These are phyloP conservation scores for Typhlichthys eigenmanni DNA, from an alignment of 2,797 vertebrate species.

Conservation along the genomic window DNA sequence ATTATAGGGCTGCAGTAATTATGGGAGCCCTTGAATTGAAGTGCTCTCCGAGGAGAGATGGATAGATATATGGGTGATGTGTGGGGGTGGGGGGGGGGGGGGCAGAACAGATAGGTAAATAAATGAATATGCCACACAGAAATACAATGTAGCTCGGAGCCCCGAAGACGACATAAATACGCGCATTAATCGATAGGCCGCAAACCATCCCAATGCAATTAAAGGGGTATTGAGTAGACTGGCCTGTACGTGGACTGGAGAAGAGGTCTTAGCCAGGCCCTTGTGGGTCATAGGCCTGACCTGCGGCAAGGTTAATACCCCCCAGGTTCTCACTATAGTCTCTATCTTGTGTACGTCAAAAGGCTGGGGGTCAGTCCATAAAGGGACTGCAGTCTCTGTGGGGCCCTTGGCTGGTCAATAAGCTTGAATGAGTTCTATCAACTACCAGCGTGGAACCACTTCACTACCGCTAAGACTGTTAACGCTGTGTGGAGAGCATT, in stretches of 20 bases:
- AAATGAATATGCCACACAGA: conserved; percentile 82
- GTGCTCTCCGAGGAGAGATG: conserved; percentile 77
- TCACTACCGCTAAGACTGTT: conserved; percentile 36
- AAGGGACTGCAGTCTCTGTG: conserved; percentile 73
- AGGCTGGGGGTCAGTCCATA: conserved; percentile 73
- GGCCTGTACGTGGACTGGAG: conserved; percentile 52
- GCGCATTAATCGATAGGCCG: conserved; percentile 79
- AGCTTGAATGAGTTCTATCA: conserved; percentile 69
- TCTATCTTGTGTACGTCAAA: conserved; percentile 45
- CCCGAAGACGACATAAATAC: conserved; percentile 74
- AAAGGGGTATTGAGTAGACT: conserved; percentile 77
- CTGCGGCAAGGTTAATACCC: conserved; percentile 67
- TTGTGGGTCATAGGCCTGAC: conserved; percentile 61
- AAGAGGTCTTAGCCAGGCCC: conserved; percentile 43
- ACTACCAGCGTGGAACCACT: conserved; percentile 48
- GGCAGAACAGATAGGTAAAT: conserved; percentile 80
- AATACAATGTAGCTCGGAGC: conserved; percentile 77
- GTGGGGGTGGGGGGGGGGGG: conserved; percentile 58
- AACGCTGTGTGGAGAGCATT: conserved; percentile 13
- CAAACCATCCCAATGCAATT: conserved; percentile 79
- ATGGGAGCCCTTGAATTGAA: conserved; percentile 78
- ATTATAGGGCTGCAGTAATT: conserved; percentile 81
- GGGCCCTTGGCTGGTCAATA: conserved; percentile 73
- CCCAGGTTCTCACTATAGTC: conserved; percentile 61
- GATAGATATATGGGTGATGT: conserved; percentile 78